Evolutionary conservation across 2,888 invertebrate genomes (phyloP).

Genomic region (Aphidoletes aphidimyza): DNA sequence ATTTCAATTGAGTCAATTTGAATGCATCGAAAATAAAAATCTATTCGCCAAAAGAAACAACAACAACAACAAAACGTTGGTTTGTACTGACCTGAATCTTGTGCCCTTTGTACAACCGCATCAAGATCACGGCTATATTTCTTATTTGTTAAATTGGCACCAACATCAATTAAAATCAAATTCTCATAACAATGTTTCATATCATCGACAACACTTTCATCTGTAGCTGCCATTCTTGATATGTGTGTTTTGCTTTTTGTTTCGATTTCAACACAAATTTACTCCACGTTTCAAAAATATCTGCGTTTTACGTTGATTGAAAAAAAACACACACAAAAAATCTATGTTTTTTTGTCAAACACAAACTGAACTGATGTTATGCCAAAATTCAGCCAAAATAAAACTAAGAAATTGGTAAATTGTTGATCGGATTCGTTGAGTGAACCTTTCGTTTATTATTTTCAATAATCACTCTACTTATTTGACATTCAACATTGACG

Average conservation of each 20-base stretch:
- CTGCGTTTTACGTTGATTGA: too few species aligned
- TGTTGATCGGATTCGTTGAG: background rate
- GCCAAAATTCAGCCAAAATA: background rate
- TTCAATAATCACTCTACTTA: constrained; percentile 28
- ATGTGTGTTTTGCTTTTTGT: background rate
- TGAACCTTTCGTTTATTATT: constrained; percentile 22
- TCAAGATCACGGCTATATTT: constrained; percentile 93
- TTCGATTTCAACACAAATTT: background rate
- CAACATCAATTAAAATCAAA: constrained; percentile 90
- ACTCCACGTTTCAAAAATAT: too few species aligned
- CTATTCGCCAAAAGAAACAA: background rate
- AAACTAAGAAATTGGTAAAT: too few species aligned
- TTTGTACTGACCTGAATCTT: constrained; percentile 79
- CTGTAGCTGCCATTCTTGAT: constrained; percentile 10
- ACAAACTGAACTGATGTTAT: too few species aligned
- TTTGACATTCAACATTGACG: constrained; percentile 10
- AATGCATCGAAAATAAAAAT: background rate
- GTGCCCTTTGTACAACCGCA: constrained; percentile 89
- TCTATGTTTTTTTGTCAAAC: too few species aligned
- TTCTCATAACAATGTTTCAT: constrained; percentile 89
- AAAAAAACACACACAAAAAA: too few species aligned
- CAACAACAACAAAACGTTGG: background rate
- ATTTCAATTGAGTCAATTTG: too few species aligned
- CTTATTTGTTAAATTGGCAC: constrained; percentile 93
- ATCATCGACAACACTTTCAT: constrained; percentile 59